Percentiles rank a stretch among this genome's conserved stretches.
Evolutionary conservation across 1,140 invertebrate genomes (phyloP).

Genomic region (Chironomus tepperi): DNA sequence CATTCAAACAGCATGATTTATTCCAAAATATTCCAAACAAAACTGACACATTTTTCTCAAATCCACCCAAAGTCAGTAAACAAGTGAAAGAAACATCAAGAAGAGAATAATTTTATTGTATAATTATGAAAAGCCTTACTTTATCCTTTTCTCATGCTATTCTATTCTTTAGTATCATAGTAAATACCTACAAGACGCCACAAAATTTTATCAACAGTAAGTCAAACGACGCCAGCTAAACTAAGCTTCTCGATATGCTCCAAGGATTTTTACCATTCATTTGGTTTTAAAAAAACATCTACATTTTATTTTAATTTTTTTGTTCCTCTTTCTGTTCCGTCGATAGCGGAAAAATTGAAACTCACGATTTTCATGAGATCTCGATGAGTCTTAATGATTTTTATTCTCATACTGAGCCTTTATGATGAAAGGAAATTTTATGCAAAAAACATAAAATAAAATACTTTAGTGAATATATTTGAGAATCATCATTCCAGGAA

Average conservation of each 20-base stretch:
- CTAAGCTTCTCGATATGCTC: not conserved
- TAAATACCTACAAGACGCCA: not conserved
- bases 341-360: slow-evolving; percentile 1
- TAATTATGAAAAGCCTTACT: not conserved
- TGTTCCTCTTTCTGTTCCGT: not conserved
- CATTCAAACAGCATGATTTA: too few species aligned
- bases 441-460: not conserved
- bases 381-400: not conserved
- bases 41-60: too few species aligned
- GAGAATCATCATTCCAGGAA: not conserved
- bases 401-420: not conserved
- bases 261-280: not conserved
- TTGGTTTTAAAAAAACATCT: not conserved
- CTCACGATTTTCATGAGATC: slow-evolving; percentile 19
- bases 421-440: not conserved
- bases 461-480: not conserved
- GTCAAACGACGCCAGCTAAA: not conserved
- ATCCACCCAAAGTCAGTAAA: too few species aligned
- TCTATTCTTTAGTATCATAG: not conserved
- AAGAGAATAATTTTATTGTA: too few species aligned
- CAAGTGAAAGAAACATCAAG: too few species aligned
- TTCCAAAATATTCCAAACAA: too few species aligned
- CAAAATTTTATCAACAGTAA: slow-evolving; percentile 5
- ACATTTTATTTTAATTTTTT: not conserved
- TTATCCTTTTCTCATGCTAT: not conserved